These are phyloP conservation scores for Papilio machaon DNA, from an alignment of 1,140 invertebrate species.

Conservation along the genomic window DNA sequence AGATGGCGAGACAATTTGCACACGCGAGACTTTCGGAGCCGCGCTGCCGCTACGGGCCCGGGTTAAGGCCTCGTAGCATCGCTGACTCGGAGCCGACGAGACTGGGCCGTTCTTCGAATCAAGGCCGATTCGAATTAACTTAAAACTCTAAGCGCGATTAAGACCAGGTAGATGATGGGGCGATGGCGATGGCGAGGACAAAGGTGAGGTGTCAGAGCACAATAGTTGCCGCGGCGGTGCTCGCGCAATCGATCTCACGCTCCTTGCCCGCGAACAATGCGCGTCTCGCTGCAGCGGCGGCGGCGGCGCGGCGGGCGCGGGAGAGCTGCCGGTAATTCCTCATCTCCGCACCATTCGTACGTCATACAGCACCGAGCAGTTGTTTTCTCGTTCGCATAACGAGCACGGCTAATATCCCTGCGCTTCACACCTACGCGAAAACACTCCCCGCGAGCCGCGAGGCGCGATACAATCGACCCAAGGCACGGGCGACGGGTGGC, in stretches of 20 bases:
- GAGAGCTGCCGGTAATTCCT: constrained; percentile 33
- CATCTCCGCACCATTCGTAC: constrained; percentile 34
- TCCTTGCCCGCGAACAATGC: constrained; percentile 36
- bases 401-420: constrained; percentile 43
- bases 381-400: constrained; percentile 36
- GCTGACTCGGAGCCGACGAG: background rate
- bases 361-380: constrained; percentile 24
- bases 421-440: constrained; percentile 57
- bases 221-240: constrained; percentile 27
- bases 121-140: background rate
- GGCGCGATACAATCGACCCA: constrained; percentile 31
- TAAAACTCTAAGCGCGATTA: background rate
- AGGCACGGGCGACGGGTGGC: constrained; percentile 39
- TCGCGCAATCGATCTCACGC: constrained; percentile 37
- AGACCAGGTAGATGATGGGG: background rate
- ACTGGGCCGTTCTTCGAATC: background rate
- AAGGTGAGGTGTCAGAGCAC: constrained; percentile 29
- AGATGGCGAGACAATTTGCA: constrained; percentile 24
- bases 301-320: background rate
- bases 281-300: constrained; percentile 24
- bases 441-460: constrained; percentile 45
- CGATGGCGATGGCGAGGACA: constrained; percentile 8
- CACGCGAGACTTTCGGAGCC: background rate
- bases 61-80: background rate
- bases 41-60: background rate